Evolutionary conservation across 2,113 vertebrate genomes (phyloP), one percentile per base, ranked within the genome.

Genomic region (Salvelinus alpinus): DNA sequence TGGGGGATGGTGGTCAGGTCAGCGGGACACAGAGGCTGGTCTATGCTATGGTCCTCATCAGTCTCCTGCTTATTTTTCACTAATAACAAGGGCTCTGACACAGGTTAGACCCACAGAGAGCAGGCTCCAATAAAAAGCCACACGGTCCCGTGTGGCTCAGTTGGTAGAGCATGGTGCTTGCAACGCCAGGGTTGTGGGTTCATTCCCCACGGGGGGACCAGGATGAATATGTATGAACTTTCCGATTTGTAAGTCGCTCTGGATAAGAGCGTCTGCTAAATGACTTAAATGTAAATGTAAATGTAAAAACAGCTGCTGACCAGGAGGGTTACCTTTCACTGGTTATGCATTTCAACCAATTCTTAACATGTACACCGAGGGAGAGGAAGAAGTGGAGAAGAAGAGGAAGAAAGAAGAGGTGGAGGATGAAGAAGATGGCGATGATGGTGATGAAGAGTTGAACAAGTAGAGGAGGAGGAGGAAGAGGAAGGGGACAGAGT

Each of bases 301-400:
- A n/a, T n/a, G n/a, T n/a, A n/a, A n/a, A 75, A 66, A 71, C 73
- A 71, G 60, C 67, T 67, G 73, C 20, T 18, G 51, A 44, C 9
- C 51, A 20, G 3, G 1, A 54, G 3, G 51, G 51, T 54, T 18
- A 18, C 51, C 20, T 22, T 64, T 44, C 68, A 5, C 64, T 16
- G 64, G 64, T 18, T 65, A 27, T 3, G 25, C 14, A 27, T 57
- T 14, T 29, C 62, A 18, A 64, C 62, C 51, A 54, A 18, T 54
- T 54, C 51, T 16, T 5, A 54, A 54, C 51, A 54, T 16, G 18
- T 16, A 57, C 18, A 57, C 4, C 18, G 54, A 20, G 18, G 5
- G 54, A 57, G 54, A 57, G 54, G 20, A 20, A 20, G 18, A 57
- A 18, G 14, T 57, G 16, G 51, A 54, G 13, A 62, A 8, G 59